Base-by-base conservation (phyloP, 1,140 invertebrate species). In the Phortica variegata region DNA sequence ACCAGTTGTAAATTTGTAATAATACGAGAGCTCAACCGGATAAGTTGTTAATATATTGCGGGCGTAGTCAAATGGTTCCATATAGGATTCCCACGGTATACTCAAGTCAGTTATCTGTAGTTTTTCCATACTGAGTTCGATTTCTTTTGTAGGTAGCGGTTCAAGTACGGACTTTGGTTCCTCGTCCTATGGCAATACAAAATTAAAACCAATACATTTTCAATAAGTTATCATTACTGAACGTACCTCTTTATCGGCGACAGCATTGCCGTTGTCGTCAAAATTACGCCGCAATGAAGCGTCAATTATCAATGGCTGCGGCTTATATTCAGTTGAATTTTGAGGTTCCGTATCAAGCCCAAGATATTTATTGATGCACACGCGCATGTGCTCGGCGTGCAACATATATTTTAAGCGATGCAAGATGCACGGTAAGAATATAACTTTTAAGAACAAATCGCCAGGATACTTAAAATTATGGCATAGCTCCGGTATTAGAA, bases 401-500 rank as follows among this genome's bases (percentile, higher is more conserved):
- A 76, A 52, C 29, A 77, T 47, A 31, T 43, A 71, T 16, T 65
- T 21, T 1, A 77, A 8, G 1, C 74, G 68, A 58, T 95, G 90
- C 4, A 98, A 65, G 58, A 97, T 86, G 13, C 90, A 88, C 0
- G 97, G 97, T 18, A 99, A 73, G 19, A 88, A 84, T 0, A 88
- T 86, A 1, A 91, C 86, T 78, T 98, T 94, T 8, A 93, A 79
- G 94, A 95, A 98, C 19, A 97, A 81, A 6, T 86, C 81, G 2
- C 90, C 87, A 1, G 93, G 88, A 73, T 94, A 95, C 2, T 86
- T 84, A 70, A 93, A 89, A 52, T 87, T 86, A 18, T 84, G 81
- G 74, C 94, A 95, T 23, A 98, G 79, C 77, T 99, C 96, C 0
- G 95, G 94, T 31, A 98, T 84, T 0, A 75, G 54, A 9, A 98